phyloP scores from a whole-genome alignment of 2,113 vertebrate genomes.

The Apteryx mantelli region DNA sequence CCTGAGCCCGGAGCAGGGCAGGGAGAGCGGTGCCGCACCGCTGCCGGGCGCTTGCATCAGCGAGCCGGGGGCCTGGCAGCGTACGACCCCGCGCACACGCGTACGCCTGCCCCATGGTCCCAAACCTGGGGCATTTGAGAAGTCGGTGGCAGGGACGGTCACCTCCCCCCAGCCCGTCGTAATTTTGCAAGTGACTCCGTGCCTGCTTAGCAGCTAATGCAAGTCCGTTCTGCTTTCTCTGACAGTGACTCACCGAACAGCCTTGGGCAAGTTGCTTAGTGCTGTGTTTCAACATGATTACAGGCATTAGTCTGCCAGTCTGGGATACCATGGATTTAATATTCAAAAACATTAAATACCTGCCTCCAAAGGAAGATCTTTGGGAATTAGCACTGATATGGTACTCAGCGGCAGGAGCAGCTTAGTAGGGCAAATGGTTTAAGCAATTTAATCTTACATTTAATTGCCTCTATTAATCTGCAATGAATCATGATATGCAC shows the following conservation, averaged over 20 bases:
- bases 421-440: constrained; percentile 36
- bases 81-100: background rate
- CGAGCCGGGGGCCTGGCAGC: too few species aligned
- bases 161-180: too few species aligned
- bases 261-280: constrained; percentile 23
- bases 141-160: rapidly evolving
- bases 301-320: constrained; percentile 31
- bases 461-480: constrained; percentile 65
- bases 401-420: constrained; percentile 8
- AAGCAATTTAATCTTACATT: constrained; percentile 54
- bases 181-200: background rate
- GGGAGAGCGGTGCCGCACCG: rapidly evolving
- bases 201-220: background rate
- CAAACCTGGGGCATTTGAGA: background rate
- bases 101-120: background rate
- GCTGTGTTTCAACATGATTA: constrained; percentile 53
- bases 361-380: constrained; percentile 46
- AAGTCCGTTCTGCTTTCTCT: constrained; percentile 48
- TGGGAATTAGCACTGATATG: constrained; percentile 49
- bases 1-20: background rate
- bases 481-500: constrained; percentile 36
- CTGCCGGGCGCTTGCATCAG: background rate
- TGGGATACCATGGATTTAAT: constrained; percentile 35
- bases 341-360: constrained; percentile 63
- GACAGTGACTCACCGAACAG: constrained; percentile 15